A percentile compares a stretch with the other conserved stretches of the same genome.
phyloP scores from a whole-genome alignment of 2,888 invertebrate genomes.

The Gymnosoma rotundatum region DNA sequence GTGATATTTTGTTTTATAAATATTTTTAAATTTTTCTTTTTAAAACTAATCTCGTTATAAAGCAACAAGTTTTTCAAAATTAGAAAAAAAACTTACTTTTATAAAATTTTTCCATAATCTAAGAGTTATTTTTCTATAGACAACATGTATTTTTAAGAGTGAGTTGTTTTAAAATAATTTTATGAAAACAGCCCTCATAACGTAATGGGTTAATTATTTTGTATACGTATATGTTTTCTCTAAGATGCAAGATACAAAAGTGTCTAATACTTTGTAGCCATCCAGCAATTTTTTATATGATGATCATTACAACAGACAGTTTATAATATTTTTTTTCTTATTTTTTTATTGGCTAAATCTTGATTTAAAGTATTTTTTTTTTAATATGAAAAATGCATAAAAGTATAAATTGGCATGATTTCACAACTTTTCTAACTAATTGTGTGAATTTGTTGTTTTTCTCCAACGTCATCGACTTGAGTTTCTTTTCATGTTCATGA shows the following conservation, averaged over 20 bases:
- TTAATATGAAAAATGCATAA: conserved; percentile 32
- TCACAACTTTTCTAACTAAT: conserved; percentile 43
- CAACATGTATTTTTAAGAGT: too few species aligned
- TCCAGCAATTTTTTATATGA: conserved; percentile 40
- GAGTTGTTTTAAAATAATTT: too few species aligned
- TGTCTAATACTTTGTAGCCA: conserved; percentile 32
- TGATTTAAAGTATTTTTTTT: conserved; percentile 22
- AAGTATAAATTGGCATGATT: conserved; percentile 48
- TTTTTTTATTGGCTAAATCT: conserved; percentile 35
- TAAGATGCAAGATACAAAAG: conserved; percentile 10
- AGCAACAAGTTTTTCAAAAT: too few species aligned
- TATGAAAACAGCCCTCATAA: too few species aligned
- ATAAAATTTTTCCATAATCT: too few species aligned
- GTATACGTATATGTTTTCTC: neutral
- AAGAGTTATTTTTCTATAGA: too few species aligned
- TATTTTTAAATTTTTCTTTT: too few species aligned
- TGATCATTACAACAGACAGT: conserved; percentile 62
- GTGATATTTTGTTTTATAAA: too few species aligned
- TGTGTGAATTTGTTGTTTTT: conserved; percentile 20
- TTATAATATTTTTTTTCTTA: conserved; percentile 20
- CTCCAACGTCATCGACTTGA: conserved; percentile 16
- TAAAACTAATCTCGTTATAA: too few species aligned
- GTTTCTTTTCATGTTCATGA: conserved; percentile 46
- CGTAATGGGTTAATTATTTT: conserved; percentile 29
- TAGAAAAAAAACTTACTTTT: too few species aligned